Evolutionary conservation across 2,797 vertebrate species (phyloP).

Genomic region (Acrossocheilus wenchowensis): DNA sequence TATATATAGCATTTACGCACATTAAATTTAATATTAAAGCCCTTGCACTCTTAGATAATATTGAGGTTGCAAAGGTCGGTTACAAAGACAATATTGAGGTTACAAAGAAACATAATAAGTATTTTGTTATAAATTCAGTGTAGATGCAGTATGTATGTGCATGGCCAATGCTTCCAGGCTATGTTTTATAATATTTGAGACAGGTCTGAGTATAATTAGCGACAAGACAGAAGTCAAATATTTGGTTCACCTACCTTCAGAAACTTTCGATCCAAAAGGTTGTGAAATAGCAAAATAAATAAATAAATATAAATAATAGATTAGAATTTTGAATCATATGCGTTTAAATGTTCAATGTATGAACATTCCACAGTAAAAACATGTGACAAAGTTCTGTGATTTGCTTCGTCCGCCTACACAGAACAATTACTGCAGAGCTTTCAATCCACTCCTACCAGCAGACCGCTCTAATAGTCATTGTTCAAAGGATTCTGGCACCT

Average conservation of each 20-base stretch:
- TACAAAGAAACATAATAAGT: not conserved
- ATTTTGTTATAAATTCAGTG: not conserved
- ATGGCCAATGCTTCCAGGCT: not conserved
- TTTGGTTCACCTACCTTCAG: slow-evolving; percentile 88
- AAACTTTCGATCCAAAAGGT: slow-evolving; percentile 72
- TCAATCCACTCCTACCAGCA: slow-evolving; percentile 33
- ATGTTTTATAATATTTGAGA: slow-evolving; percentile 17
- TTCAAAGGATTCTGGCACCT: slow-evolving; percentile 39
- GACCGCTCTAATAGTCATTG: slow-evolving; percentile 42
- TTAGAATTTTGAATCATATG: not conserved
- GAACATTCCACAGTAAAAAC: not conserved
- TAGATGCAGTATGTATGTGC: not conserved
- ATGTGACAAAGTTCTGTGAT: slow-evolving; percentile 37
- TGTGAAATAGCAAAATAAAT: slow-evolving; percentile 58
- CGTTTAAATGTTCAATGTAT: not conserved
- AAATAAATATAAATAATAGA: slow-evolving; percentile 4
- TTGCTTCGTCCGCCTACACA: slow-evolving; percentile 47
- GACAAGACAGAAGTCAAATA: not conserved
- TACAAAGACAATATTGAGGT: not conserved
- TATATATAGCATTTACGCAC: not conserved
- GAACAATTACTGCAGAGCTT: slow-evolving; percentile 43
- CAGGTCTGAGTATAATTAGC: slow-evolving; percentile 25
- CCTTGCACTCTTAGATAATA: too few species aligned
- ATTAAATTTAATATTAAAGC: not conserved
- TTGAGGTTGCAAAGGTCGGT: not conserved